Evolutionary conservation across 2,797 vertebrate genomes (phyloP).

Genomic region (Sternotherus odoratus): DNA sequence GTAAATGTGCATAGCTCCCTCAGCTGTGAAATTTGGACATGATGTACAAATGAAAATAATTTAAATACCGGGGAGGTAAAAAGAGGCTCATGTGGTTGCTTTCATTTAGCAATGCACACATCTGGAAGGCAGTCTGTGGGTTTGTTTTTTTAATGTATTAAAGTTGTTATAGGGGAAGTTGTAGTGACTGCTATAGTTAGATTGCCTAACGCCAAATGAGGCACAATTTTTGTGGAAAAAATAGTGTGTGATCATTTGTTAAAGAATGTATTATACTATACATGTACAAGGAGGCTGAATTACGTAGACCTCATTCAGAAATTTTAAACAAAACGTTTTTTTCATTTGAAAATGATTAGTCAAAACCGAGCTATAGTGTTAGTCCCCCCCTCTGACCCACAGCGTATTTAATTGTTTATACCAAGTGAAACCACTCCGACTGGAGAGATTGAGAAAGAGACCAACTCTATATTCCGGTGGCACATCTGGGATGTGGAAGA

Average conservation of each 20-base stretch:
- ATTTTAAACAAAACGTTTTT: neutral
- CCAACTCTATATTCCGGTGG: neutral
- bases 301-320: neutral
- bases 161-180: neutral
- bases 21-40: constrained; percentile 17
- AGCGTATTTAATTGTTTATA: neutral
- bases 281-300: neutral
- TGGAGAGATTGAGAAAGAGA: neutral
- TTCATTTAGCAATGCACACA: constrained; percentile 19
- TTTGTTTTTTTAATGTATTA: neutral
- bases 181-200: neutral
- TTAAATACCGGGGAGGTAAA: neutral
- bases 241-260: neutral
- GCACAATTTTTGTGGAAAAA: neutral
- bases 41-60: constrained; percentile 1
- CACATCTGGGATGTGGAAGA: neutral
- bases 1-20: neutral
- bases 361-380: neutral
- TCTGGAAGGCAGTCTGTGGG: neutral
- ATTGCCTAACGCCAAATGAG: neutral
- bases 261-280: neutral
- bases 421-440: neutral
- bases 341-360: neutral
- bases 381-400: neutral
- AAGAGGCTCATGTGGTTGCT: constrained; percentile 3